Percentiles rank a stretch among this genome's conserved stretches.
These are phyloP conservation scores for Platichthys stellatus DNA, from an alignment of 2,113 vertebrate species.

Conservation along the genomic window DNA sequence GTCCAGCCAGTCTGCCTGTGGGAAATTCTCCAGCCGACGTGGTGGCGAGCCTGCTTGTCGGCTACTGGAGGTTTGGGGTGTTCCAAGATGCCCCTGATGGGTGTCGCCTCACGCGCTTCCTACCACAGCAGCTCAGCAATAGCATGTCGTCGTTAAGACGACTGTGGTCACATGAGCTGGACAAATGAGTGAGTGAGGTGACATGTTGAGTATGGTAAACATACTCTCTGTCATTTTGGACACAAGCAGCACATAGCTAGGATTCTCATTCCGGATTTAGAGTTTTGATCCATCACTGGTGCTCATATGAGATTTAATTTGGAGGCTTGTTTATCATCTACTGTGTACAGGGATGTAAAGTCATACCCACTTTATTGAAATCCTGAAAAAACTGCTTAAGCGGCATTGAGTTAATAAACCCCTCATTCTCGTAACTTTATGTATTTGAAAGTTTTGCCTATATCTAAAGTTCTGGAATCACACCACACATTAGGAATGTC, in stretches of 20 bases:
- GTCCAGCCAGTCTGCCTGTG: constrained; percentile 29
- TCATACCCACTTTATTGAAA: too few relatives aligned
- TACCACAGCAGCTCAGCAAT: constrained; percentile 47
- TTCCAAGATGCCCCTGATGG: constrained; percentile 70
- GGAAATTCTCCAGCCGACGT: constrained; percentile 45
- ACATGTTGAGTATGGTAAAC: constrained; percentile 22
- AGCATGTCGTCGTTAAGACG: constrained; percentile 39
- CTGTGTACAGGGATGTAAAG: not conserved
- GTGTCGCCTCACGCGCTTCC: constrained; percentile 68
- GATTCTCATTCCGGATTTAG: constrained; percentile 27
- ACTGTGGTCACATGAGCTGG: constrained; percentile 59
- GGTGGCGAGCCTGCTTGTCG: constrained; percentile 47
- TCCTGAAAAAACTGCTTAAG: too few relatives aligned
- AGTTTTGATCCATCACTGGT: not conserved
- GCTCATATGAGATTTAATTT: constrained; percentile 5
- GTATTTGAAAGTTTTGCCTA: too few relatives aligned
- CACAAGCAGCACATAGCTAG: constrained; percentile 14
- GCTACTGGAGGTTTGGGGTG: constrained; percentile 66
- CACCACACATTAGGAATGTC: not conserved
- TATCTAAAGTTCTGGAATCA: not conserved
- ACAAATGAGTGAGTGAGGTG: constrained; percentile 25
- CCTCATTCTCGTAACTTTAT: too few relatives aligned
- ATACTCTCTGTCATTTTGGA: constrained; percentile 21
- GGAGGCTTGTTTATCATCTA: too few relatives aligned
- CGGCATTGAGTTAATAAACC: too few relatives aligned